Conservation (phyloP, 2,797 vertebrate genomes). For the Sternotherus odoratus region DNA sequence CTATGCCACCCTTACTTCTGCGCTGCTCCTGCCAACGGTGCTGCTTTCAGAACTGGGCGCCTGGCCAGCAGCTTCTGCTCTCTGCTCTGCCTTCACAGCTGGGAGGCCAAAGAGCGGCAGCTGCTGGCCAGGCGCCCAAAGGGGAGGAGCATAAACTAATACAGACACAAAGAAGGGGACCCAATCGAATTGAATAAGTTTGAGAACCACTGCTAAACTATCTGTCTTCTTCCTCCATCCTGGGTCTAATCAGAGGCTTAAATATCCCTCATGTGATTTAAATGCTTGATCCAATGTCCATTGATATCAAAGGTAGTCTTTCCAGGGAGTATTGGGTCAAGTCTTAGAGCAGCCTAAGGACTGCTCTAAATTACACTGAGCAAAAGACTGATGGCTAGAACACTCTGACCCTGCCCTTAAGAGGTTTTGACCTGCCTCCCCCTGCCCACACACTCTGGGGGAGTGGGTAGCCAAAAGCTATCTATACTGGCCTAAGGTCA, state of each 20-base stretch:
- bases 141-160: no score
- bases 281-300: neutral
- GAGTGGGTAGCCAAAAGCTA: neutral
- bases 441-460: neutral
- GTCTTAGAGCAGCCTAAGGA: neutral
- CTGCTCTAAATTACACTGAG: neutral
- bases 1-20: no score
- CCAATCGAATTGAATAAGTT: no score
- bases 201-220: neutral
- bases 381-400: neutral
- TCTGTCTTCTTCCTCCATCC: neutral
- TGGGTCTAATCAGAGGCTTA: neutral
- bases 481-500: neutral
- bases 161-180: no score
- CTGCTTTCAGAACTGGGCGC: no score
- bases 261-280: neutral
- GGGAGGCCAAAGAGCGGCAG: no score
- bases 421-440: rapidly evolving
- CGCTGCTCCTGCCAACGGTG: no score
- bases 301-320: neutral
- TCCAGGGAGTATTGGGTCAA: neutral
- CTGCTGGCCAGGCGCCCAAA: no score
- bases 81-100: no score
- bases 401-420: neutral
- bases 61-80: no score